These are phyloP conservation scores for Caranx melampygus DNA, from an alignment of 2,113 vertebrate species.

Conservation along the genomic window DNA sequence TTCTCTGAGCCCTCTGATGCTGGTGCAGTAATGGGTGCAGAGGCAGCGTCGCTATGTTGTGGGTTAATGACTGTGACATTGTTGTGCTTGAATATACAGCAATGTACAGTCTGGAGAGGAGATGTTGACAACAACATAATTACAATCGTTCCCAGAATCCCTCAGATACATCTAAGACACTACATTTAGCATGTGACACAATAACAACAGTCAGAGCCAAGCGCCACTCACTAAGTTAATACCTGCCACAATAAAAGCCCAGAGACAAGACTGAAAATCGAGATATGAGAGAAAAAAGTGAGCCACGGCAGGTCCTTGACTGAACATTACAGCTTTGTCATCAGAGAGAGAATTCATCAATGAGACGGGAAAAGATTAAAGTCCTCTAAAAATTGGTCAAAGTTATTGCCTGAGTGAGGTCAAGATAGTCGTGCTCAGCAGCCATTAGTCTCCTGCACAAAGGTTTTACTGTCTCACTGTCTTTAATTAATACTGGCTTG, in stretches of 20 bases:
- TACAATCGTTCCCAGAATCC: conserved; percentile 36
- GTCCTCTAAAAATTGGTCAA: conserved; percentile 75
- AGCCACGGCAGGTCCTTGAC: neutral
- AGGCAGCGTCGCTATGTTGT: conserved; percentile 53
- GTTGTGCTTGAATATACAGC: conserved; percentile 52
- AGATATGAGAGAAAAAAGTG: conserved; percentile 16
- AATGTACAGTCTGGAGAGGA: conserved; percentile 16
- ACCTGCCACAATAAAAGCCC: conserved; percentile 2
- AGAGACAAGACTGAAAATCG: neutral
- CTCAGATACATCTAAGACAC: conserved; percentile 26
- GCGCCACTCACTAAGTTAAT: neutral
- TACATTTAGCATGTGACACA: conserved; percentile 19
- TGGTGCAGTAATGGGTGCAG: conserved; percentile 56
- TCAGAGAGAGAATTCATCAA: conserved; percentile 40
- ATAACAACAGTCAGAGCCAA: conserved; percentile 40
- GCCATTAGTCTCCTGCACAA: conserved; percentile 69
- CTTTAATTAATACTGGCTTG: conserved; percentile 76
- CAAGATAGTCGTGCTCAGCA: conserved; percentile 52
- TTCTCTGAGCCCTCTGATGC: conserved; percentile 54
- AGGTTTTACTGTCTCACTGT: conserved; percentile 63
- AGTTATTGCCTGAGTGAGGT: conserved; percentile 73
- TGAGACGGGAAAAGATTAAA: conserved; percentile 52
- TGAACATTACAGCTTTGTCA: conserved; percentile 33
- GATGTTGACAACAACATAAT: conserved; percentile 43
- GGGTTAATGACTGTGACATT: conserved; percentile 68